Base-by-base conservation (phyloP, 2,888 invertebrate genomes). In the Rambutsinella grinnellia region DNA sequence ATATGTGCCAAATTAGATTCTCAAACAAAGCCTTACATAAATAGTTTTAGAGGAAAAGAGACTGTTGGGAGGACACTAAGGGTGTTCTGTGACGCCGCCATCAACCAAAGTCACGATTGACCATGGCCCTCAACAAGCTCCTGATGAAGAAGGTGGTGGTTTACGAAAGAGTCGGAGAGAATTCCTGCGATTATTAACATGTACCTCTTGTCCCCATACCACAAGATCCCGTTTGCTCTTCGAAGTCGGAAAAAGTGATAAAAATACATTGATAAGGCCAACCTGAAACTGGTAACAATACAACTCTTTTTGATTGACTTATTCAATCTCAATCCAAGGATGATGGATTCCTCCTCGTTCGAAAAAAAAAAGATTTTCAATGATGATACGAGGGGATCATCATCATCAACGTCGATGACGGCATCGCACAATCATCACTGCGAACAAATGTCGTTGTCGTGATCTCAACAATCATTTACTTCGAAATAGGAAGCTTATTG, bases 71-170 rank as follows among this genome's bases (percentile, higher is more conserved):
- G n/a, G n/a, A n/a, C 36, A 36, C 6, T 13, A 36, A 13, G 5
- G 13, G 36, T 36, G 13, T 5, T 36, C 5, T 36, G 36, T 36
- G 36, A 36, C 36, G 36, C 6, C 36, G 36, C 36, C 36, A 36
- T 36, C 36, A 36, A 19, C 19, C 54, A 54, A 61, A 67, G 74
- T 74, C 74, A 74, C 74, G 74, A 66, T 23, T 74, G 74, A 61
- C 74, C 74, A 61, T 74, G 74, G 74, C 74, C 74, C 66, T 74
- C 61, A 36, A 36, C 36, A 74, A 58, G 65, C 72, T 46, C 8
- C 58, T 63, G 27, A 56, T 56, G 56, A 56, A 10, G 19, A 56
- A 6, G 56, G 44, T 26, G 28, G 49, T n/a, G n/a, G n/a, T n/a
- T n/a, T n/a, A n/a, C n/a, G 21, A n/a, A 19, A 51, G 19, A 51